phyloP scores from a whole-genome alignment of 2,888 invertebrate species.

The Coenonympha arcania region DNA sequence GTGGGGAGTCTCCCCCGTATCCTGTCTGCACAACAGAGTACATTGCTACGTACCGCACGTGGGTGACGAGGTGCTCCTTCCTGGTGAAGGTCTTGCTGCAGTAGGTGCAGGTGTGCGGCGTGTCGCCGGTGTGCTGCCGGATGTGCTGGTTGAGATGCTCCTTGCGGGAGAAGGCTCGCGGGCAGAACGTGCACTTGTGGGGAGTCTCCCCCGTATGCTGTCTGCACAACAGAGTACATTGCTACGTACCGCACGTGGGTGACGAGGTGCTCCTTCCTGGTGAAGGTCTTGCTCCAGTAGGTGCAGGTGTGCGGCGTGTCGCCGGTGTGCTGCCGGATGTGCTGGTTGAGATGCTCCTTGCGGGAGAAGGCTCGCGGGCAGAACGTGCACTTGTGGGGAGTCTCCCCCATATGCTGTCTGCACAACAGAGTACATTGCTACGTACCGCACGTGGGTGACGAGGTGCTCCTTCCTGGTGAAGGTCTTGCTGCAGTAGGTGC shows the following conservation, averaged over 20 bases:
- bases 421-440: conserved; percentile 11
- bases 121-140: conserved; percentile 80
- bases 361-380: not conserved
- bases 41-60: not conserved
- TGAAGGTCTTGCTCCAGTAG: conserved; percentile 79
- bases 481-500: conserved; percentile 80
- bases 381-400: not conserved
- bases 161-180: not conserved
- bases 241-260: not conserved
- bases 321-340: conserved; percentile 82
- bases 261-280: conserved; percentile 9
- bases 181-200: not conserved
- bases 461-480: conserved; percentile 82
- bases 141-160: not conserved
- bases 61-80: not conserved
- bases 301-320: conserved; percentile 81
- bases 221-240: not conserved
- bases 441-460: conserved; percentile 75
- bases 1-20: too few relatives aligned
- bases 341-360: conserved; percentile 82
- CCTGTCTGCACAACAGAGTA: too few relatives aligned
- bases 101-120: not conserved
- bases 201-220: not conserved
- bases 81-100: conserved; percentile 68
- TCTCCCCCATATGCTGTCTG: too few relatives aligned